Evolutionary conservation across 2,888 invertebrate genomes (phyloP), one percentile per base, ranked within the genome.

Genomic region (Sisyra terminalis): DNA sequence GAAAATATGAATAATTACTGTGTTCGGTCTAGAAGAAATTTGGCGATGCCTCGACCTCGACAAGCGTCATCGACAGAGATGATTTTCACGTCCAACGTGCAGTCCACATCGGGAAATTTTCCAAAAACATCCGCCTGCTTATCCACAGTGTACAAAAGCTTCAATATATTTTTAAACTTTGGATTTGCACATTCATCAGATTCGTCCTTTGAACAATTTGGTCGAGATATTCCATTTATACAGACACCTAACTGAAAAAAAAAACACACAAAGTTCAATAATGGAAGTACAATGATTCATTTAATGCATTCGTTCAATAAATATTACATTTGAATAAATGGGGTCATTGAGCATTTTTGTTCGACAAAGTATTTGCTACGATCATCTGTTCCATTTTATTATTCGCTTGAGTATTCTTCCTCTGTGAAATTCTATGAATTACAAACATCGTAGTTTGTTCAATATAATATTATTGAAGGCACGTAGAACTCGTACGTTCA

Each of bases 11-110:
- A 11, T 39, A 66, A 70, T 67, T 61, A 80, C 81, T 74, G 70
- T 3, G 78, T 70, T 51, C 64, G 70, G 39, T 69, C 62, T 48
- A 79, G 58, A 10, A 82, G 61, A 14, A 65, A 64, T 47, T 73
- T 76, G 51, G 75, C 79, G 45, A 82, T 71, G 2, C 82, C 81
- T 48, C 67, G 66, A 39, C 74, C 74, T 47, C 80, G 64, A 69
- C 74, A 79, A 10, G 62, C 62, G 0, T 65, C 66, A 49, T 81
- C 76, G 2, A 80, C 80, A 1, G 78, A 76, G 1, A 78, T 61
- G 29, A 81, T 72, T 52, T 73, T 75, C 10, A 80, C 63, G 40
- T 76, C 76, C 40, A 79, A 60, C 32, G 73, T 55, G 29, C 63
- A 65, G 18, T 70, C 53, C 1, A 71, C 64, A 3, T 65, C 63